Evolutionary conservation across 2,888 invertebrate species (phyloP).

Genomic region (Athalia rosae): DNA sequence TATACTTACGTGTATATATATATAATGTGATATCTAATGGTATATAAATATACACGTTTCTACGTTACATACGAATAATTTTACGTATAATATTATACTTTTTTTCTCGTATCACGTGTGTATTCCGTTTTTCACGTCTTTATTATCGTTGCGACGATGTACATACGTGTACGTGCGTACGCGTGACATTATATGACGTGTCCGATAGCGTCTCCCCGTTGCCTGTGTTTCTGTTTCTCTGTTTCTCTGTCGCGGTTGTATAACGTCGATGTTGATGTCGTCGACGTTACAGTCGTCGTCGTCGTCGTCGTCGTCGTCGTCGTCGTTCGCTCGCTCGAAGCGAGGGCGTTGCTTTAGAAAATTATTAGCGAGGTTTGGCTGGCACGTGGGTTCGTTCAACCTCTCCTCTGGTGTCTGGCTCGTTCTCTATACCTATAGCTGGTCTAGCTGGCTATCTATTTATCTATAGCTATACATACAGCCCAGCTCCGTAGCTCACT

Average conservation of each 20-base stretch:
- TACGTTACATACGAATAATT: too few species aligned
- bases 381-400: constrained; percentile 71
- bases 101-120: not conserved
- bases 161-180: too few species aligned
- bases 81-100: too few species aligned
- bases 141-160: too few species aligned
- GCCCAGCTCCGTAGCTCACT: too few species aligned
- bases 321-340: not conserved
- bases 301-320: not conserved
- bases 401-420: constrained; percentile 56
- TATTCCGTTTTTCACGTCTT: not conserved
- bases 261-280: constrained; percentile 1
- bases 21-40: too few species aligned
- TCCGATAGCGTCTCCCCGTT: too few species aligned
- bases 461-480: too few species aligned
- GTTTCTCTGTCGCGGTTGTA: not conserved
- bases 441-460: not conserved
- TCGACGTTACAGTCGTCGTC: not conserved
- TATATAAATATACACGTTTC: too few species aligned
- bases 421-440: constrained; percentile 32
- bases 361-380: constrained; percentile 61
- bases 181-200: too few species aligned
- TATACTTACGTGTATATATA: too few species aligned
- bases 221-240: not conserved
- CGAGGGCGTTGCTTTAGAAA: constrained; percentile 54